phyloP scores from a whole-genome alignment of 2,888 invertebrate species.

The Hydraecia micacea region DNA sequence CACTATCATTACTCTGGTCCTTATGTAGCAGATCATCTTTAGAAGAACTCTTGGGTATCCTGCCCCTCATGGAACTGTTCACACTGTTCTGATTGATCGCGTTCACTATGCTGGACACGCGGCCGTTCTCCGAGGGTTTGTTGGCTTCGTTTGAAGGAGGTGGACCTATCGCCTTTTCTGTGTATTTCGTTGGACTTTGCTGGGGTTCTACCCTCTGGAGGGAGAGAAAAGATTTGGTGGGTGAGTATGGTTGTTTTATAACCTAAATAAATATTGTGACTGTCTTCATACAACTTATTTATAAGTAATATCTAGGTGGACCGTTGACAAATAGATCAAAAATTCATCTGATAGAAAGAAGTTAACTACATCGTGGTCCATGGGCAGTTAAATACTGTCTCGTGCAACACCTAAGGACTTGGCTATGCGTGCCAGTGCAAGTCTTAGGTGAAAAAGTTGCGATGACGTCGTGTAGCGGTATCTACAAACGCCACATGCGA shows the following conservation, averaged over 20 bases:
- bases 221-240: neutral
- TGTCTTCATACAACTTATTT: neutral
- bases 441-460: neutral
- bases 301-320: neutral
- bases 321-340: no score
- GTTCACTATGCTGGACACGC: constrained; percentile 86
- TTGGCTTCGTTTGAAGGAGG: constrained; percentile 69
- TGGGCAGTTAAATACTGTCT: neutral
- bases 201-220: constrained; percentile 88
- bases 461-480: no score
- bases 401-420: neutral
- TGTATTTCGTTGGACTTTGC: constrained; percentile 84
- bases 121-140: constrained; percentile 80
- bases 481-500: no score
- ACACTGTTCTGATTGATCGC: constrained; percentile 82
- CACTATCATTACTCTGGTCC: constrained; percentile 79
- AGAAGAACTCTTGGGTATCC: constrained; percentile 86
- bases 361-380: no score
- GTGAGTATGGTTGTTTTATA: neutral
- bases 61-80: constrained; percentile 80
- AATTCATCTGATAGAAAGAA: neutral
- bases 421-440: neutral
- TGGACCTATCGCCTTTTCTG: constrained; percentile 84
- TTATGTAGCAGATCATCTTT: constrained; percentile 85
- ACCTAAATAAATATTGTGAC: no score